These are phyloP conservation scores for Epistrophe grossulariae DNA, from an alignment of 2,888 invertebrate species.

Conservation along the genomic window DNA sequence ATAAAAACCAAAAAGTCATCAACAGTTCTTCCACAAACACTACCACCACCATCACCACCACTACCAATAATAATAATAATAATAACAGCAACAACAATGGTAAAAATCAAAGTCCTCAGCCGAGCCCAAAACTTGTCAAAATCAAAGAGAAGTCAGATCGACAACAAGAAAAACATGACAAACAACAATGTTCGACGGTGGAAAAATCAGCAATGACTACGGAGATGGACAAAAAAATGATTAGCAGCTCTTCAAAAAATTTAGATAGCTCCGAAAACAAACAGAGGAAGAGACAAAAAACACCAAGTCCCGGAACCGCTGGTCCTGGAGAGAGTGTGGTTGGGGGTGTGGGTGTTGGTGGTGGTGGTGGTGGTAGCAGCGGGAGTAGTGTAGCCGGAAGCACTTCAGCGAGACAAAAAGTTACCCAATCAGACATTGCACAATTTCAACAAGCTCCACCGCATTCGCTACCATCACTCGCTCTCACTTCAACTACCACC, in stretches of 20 bases:
- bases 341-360: background rate
- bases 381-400: slow-evolving; percentile 19
- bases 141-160: slow-evolving; percentile 59
- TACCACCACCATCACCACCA: background rate
- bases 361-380: background rate
- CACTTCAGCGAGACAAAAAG: slow-evolving; percentile 62
- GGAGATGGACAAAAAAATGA: slow-evolving; percentile 52
- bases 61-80: slow-evolving; percentile 9
- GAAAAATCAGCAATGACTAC: slow-evolving; percentile 40
- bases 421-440: slow-evolving; percentile 68
- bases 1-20: slow-evolving; percentile 43
- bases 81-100: slow-evolving; percentile 38
- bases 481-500: slow-evolving; percentile 44
- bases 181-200: slow-evolving; percentile 29
- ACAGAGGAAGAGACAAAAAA: slow-evolving; percentile 45
- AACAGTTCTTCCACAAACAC: slow-evolving; percentile 15
- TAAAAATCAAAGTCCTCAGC: slow-evolving; percentile 72
- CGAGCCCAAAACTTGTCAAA: slow-evolving; percentile 75
- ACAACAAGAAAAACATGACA: slow-evolving; percentile 49
- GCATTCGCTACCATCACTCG: slow-evolving; percentile 80
- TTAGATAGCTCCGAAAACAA: slow-evolving; percentile 36
- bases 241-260: slow-evolving; percentile 51
- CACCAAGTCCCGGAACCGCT: slow-evolving; percentile 43
- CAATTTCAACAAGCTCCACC: slow-evolving; percentile 77
- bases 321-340: slow-evolving; percentile 30